Evolutionary conservation across 2,113 vertebrate genomes (phyloP).

Genomic region (Platichthys flesus): DNA sequence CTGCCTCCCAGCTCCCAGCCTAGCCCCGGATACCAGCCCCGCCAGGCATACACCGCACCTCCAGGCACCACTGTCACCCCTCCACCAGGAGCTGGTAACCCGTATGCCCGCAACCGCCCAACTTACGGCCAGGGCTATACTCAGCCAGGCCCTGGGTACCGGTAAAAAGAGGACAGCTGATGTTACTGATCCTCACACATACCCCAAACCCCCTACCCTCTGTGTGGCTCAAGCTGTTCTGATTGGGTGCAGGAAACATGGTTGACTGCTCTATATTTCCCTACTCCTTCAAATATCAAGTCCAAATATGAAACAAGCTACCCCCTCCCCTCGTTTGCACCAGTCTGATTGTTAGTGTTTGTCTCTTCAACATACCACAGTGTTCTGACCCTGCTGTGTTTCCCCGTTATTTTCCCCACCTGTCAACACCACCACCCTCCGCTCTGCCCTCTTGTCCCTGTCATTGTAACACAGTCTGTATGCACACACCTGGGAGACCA

Average conservation of each 20-base stretch:
- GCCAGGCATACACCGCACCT: slow-evolving; percentile 89
- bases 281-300: slow-evolving; percentile 51
- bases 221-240: slow-evolving; percentile 63
- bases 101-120: slow-evolving; percentile 92
- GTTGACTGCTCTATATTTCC: slow-evolving; percentile 35
- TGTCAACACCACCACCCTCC: neutral
- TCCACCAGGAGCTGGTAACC: slow-evolving; percentile 90
- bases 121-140: slow-evolving; percentile 93
- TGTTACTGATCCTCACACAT: slow-evolving; percentile 28
- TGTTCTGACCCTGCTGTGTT: slow-evolving; percentile 46
- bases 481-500: slow-evolving; percentile 73
- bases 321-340: neutral
- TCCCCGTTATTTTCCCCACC: slow-evolving; percentile 2
- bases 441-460: slow-evolving; percentile 47
- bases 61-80: slow-evolving; percentile 86
- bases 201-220: slow-evolving; percentile 16
- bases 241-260: slow-evolving; percentile 49
- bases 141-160: slow-evolving; percentile 96
- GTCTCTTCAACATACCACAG: slow-evolving; percentile 52
- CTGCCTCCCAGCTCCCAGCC: slow-evolving; percentile 88
- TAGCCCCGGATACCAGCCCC: slow-evolving; percentile 85
- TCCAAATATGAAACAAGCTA: slow-evolving; percentile 64
- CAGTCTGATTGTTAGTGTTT: slow-evolving; percentile 70
- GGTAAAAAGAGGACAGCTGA: slow-evolving; percentile 80
- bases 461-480: slow-evolving; percentile 60